These are phyloP conservation scores for Strigops habroptila DNA, from an alignment of 2,113 vertebrate species.

Conservation along the genomic window DNA sequence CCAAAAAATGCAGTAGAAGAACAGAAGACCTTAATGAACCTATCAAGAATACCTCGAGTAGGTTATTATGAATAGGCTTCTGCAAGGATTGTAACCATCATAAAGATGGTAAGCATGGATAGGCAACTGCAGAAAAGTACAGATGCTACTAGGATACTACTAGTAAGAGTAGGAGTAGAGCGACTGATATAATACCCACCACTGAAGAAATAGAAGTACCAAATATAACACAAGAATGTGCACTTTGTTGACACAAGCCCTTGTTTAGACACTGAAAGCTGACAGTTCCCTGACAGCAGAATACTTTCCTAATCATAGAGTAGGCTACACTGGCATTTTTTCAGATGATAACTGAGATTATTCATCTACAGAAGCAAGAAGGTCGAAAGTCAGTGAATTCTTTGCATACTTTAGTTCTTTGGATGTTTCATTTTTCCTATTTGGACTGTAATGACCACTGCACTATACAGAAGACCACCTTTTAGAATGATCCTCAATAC, in stretches of 20 bases:
- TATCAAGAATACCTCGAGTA: slow-evolving; percentile 18
- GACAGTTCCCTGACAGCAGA: background rate
- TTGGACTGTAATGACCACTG: background rate
- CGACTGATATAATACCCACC: background rate
- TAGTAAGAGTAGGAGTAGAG: background rate
- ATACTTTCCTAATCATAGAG: background rate
- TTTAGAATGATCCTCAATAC: background rate
- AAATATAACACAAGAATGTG: background rate
- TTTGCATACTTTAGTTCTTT: background rate
- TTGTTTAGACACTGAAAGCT: background rate
- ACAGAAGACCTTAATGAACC: slow-evolving; percentile 23
- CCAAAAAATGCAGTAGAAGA: background rate
- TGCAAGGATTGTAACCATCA: slow-evolving; percentile 23
- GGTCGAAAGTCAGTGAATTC: background rate
- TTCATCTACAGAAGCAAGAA: background rate
- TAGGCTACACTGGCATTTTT: background rate
- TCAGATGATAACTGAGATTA: background rate
- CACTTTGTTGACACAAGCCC: background rate
- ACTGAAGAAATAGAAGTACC: background rate
- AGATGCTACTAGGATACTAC: background rate
- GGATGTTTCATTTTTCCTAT: background rate
- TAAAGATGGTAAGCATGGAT: background rate
- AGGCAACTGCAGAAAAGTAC: background rate
- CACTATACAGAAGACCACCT: background rate
- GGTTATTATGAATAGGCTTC: slow-evolving; percentile 7